Conservation (phyloP, 2,113 vertebrate species). For the Illadopsis cleaveri region DNA sequence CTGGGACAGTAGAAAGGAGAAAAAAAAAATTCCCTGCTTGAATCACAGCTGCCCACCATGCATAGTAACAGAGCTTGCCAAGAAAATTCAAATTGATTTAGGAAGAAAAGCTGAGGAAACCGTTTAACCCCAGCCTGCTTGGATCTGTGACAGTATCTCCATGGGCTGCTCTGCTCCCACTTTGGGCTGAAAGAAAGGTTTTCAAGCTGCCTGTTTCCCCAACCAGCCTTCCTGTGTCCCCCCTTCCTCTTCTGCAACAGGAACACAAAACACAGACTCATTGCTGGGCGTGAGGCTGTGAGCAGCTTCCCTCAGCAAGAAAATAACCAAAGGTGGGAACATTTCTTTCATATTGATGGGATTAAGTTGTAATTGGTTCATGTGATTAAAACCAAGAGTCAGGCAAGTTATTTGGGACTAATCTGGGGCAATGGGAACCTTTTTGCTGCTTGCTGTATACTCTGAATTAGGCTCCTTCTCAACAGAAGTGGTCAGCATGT, state of each 20-base stretch:
- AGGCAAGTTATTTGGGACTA: background rate
- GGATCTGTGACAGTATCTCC: constrained; percentile 35
- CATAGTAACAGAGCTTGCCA: constrained; percentile 55
- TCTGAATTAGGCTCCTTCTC: background rate
- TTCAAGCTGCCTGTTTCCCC: background rate
- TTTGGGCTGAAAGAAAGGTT: background rate
- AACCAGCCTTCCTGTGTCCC: background rate
- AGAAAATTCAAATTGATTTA: constrained; percentile 66
- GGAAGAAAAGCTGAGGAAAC: constrained; percentile 66
- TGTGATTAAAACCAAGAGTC: background rate
- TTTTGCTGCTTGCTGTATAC: background rate
- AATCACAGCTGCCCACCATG: constrained; percentile 71
- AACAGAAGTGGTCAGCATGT: background rate
- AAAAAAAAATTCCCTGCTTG: constrained; percentile 17
- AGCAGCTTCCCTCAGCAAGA: background rate
- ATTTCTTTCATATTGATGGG: background rate
- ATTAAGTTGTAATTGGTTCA: background rate
- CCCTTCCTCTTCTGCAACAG: background rate
- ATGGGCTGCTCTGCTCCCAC: constrained; percentile 22
- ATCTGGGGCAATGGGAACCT: background rate
- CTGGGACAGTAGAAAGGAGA: constrained; percentile 34
- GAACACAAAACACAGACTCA: background rate
- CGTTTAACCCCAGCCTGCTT: constrained; percentile 53
- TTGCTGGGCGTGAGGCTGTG: background rate
- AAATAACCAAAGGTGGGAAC: background rate